phyloP scores from a whole-genome alignment of 2,888 invertebrate species.

The Metallyticus violacea region DNA sequence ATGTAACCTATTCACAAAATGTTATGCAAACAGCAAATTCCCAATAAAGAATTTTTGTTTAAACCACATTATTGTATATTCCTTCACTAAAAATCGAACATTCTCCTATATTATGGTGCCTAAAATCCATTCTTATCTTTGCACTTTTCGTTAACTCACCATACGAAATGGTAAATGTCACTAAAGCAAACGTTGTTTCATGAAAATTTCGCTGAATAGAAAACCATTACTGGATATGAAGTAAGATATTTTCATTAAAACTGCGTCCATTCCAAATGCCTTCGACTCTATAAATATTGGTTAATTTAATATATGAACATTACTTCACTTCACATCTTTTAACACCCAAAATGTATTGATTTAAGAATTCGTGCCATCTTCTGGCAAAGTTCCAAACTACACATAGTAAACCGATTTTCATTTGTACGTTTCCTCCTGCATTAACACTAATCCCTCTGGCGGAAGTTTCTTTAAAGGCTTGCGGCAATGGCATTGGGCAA shows the following conservation, averaged over 20 bases:
- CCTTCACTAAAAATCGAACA: neutral
- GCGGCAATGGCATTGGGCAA: no score
- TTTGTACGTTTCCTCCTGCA: no score
- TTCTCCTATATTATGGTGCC: neutral
- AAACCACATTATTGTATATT: no score
- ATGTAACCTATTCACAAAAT: neutral
- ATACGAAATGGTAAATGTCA: neutral
- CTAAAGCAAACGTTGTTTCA: neutral
- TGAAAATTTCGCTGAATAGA: neutral
- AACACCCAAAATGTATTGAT: neutral
- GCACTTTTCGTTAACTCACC: neutral
- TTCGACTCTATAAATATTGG: neutral
- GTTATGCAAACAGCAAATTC: neutral
- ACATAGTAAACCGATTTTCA: no score
- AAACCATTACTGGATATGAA: neutral
- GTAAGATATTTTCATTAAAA: neutral
- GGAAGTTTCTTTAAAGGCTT: no score
- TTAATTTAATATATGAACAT: neutral
- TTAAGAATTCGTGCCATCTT: neutral
- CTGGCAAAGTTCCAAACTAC: neutral
- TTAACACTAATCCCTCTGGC: no score
- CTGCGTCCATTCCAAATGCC: neutral
- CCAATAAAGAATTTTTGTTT: no score
- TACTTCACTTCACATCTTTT: neutral
- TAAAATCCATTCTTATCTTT: neutral